These are phyloP conservation scores for Chaenodraco wilsoni DNA, from an alignment of 2,797 vertebrate genomes.

Conservation along the genomic window DNA sequence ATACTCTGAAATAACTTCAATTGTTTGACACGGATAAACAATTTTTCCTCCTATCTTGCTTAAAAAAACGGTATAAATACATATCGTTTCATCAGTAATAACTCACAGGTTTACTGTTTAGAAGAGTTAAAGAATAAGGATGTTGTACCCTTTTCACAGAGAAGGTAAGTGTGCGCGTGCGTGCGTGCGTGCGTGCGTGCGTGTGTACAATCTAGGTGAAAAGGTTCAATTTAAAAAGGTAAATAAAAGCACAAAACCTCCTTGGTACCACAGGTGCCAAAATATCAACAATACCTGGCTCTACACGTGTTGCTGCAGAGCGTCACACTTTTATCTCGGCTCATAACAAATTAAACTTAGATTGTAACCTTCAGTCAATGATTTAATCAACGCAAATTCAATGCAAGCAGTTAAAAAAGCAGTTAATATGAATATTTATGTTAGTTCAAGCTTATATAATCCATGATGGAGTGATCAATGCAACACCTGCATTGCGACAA, in stretches of 20 bases:
- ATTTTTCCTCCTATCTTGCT: neutral
- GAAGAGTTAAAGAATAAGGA: neutral
- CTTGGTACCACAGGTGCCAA: neutral
- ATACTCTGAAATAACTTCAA: neutral
- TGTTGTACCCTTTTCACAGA: neutral
- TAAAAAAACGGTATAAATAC: neutral
- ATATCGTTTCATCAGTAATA: neutral
- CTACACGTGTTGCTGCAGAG: constrained; percentile 1
- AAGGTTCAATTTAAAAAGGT: too few species aligned
- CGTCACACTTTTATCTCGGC: neutral
- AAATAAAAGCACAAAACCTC: neutral
- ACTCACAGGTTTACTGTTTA: neutral
- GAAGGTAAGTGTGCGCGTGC: neutral
- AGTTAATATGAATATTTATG: constrained; percentile 1
- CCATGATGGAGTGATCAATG: neutral
- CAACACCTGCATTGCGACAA: constrained; percentile 47
- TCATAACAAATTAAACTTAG: constrained; percentile 2
- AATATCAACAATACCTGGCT: neutral
- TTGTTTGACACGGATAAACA: neutral
- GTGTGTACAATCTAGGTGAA: too few species aligned
- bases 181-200: neutral
- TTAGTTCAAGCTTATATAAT: neutral
- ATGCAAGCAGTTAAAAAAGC: neutral
- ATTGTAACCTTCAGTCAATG: neutral
- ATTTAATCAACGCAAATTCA: neutral